Percentiles rank a stretch among this genome's conserved stretches.
These are phyloP conservation scores for Petromus typicus DNA, from an alignment of 2,113 vertebrate genomes.

Conservation along the genomic window DNA sequence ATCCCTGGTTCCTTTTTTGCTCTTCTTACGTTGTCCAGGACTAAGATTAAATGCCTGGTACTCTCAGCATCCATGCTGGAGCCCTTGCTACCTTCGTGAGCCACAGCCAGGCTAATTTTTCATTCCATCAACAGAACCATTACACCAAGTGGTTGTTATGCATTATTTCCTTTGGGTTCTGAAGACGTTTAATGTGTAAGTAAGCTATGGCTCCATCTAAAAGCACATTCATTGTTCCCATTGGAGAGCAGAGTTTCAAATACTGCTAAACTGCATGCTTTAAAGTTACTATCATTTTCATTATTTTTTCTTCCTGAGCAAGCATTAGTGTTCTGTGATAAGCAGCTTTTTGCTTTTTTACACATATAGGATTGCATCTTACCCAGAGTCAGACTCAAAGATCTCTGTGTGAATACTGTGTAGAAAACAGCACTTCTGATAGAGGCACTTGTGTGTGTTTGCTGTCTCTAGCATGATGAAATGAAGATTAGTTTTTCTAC, in stretches of 20 bases:
- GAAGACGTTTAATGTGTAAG: slow-evolving; percentile 54
- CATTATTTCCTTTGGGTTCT: slow-evolving; percentile 45
- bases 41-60: slow-evolving; percentile 1
- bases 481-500: slow-evolving; percentile 58
- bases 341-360: slow-evolving; percentile 35
- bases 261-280: neutral
- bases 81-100: neutral
- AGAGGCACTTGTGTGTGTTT: neutral
- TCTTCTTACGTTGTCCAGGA: neutral
- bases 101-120: neutral
- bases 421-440: slow-evolving; percentile 55
- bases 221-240: slow-evolving; percentile 28
- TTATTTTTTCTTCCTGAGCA: neutral
- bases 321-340: neutral
- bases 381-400: neutral
- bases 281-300: slow-evolving; percentile 44
- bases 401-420: neutral
- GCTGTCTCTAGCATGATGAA: slow-evolving; percentile 26
- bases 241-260: slow-evolving; percentile 20
- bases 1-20: neutral
- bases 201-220: slow-evolving; percentile 41
- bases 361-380: neutral
- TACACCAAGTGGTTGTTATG: slow-evolving; percentile 17
- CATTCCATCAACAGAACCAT: neutral
- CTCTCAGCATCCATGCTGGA: neutral